Evolutionary conservation across 2,888 invertebrate genomes (phyloP).

Genomic region (Agonopterix arenella): DNA sequence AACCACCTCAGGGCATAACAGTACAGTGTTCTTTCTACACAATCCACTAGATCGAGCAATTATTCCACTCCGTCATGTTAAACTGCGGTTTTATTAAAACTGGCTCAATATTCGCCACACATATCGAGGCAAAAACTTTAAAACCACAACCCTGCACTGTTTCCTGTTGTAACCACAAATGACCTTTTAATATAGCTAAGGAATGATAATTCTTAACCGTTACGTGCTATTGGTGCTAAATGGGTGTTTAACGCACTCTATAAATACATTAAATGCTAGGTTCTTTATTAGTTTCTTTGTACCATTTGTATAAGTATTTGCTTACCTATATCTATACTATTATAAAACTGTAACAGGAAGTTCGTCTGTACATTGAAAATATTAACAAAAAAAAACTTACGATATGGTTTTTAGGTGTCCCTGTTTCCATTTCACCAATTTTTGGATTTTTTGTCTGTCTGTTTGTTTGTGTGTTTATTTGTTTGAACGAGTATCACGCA

Average conservation of each 20-base stretch:
- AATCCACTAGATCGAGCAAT: constrained; percentile 24
- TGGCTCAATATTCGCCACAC: constrained; percentile 28
- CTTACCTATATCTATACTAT: too few relatives aligned
- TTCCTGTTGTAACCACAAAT: constrained; percentile 67
- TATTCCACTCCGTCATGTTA: constrained; percentile 21
- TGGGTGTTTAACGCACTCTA: constrained; percentile 8
- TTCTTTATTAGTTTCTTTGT: too few relatives aligned
- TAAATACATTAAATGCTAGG: too few relatives aligned
- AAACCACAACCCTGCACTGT: constrained; percentile 49
- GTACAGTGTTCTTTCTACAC: neutral
- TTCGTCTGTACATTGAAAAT: too few relatives aligned
- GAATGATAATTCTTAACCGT: constrained; percentile 50
- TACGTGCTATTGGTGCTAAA: constrained; percentile 28
- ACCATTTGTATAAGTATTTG: too few relatives aligned
- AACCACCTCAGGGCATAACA: constrained; percentile 8
- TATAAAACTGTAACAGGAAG: too few relatives aligned
- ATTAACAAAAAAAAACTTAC: too few relatives aligned
- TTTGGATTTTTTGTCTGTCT: too few relatives aligned
- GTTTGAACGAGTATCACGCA: too few relatives aligned
- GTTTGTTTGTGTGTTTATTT: too few relatives aligned
- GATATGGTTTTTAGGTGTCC: too few relatives aligned
- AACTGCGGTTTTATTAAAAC: constrained; percentile 30
- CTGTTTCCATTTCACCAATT: too few relatives aligned
- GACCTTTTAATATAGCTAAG: constrained; percentile 59
- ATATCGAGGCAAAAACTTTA: constrained; percentile 42